Evolutionary conservation across 2,113 vertebrate species (phyloP).

Genomic region (Progne subis): DNA sequence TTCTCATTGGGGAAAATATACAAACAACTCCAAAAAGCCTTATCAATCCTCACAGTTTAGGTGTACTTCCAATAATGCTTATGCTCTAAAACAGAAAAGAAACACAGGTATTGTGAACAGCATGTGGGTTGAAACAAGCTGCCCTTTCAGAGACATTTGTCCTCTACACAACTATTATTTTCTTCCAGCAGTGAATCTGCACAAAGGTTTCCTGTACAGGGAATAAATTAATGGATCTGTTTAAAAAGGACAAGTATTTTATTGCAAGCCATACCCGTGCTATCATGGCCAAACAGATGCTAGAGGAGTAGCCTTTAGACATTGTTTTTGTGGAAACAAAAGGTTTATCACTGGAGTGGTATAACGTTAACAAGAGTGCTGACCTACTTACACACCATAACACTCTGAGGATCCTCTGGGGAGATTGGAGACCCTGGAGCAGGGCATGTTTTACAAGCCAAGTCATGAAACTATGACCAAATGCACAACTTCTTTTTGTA

Average conservation of each 20-base stretch:
- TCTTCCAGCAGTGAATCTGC: conserved; percentile 12
- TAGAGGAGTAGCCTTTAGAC: neutral
- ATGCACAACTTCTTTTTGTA: neutral
- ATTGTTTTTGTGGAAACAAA: conserved; percentile 46
- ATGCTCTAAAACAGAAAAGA: neutral
- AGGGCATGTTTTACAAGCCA: conserved; percentile 31
- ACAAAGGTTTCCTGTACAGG: conserved; percentile 36
- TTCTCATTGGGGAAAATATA: neutral
- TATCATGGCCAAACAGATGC: conserved; percentile 46
- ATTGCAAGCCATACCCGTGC: neutral
- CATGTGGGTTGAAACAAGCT: neutral
- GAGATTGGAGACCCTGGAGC: conserved; percentile 6
- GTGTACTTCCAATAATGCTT: neutral
- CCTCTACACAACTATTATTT: conserved; percentile 24
- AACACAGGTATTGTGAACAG: neutral
- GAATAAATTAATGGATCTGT: conserved; percentile 59
- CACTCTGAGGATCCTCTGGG: conserved; percentile 9
- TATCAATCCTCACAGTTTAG: neutral
- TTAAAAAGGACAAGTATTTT: conserved; percentile 36
- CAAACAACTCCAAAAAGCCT: neutral
- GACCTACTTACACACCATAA: conserved; percentile 49
- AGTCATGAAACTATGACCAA: conserved; percentile 34
- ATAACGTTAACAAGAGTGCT: neutral
- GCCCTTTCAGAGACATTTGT: conserved; percentile 9
- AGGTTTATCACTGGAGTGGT: conserved; percentile 24